Percentiles rank a stretch among this genome's conserved stretches.
Conservation (phyloP, 2,888 invertebrate species). For the Ectemnius cavifrons region DNA sequence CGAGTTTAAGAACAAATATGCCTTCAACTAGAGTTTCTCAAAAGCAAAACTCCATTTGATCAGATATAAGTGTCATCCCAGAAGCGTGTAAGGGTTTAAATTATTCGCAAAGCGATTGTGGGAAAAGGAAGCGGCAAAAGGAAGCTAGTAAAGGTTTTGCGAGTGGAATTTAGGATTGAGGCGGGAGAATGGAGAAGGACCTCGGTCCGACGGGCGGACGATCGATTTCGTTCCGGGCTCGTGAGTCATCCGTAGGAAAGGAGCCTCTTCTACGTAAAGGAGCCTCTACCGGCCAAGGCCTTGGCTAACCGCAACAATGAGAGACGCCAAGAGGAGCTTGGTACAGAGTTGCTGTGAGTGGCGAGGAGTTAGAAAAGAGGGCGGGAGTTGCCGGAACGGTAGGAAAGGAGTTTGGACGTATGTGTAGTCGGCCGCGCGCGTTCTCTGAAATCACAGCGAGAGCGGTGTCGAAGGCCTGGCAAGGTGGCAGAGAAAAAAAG, state of each 20-base stretch:
- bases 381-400: neutral
- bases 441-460: conserved; percentile 5
- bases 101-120: neutral
- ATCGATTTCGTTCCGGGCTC: conserved; percentile 46
- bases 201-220: conserved; percentile 18
- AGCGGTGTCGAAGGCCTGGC: neutral
- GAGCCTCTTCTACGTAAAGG: conserved; percentile 48
- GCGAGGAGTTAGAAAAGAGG: conserved; percentile 13
- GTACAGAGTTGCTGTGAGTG: neutral
- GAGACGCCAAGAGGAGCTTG: neutral
- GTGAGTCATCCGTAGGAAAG: conserved; percentile 47
- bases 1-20: too few relatives aligned
- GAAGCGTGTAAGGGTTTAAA: too few relatives aligned
- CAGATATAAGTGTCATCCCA: too few relatives aligned
- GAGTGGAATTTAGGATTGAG: conserved; percentile 1
- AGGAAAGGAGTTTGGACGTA: conserved; percentile 9
- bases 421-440: neutral
- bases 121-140: neutral
- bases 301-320: conserved; percentile 38
- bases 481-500: conserved; percentile 1
- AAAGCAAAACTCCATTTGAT: too few relatives aligned
- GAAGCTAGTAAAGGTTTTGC: conserved; percentile 9
- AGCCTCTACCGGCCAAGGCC: conserved; percentile 44
- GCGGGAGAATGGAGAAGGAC: conserved; percentile 18
- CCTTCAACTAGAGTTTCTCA: too few relatives aligned